phyloP scores from a whole-genome alignment of 2,888 invertebrate genomes.

The Lepidocyrtinus sp. region DNA sequence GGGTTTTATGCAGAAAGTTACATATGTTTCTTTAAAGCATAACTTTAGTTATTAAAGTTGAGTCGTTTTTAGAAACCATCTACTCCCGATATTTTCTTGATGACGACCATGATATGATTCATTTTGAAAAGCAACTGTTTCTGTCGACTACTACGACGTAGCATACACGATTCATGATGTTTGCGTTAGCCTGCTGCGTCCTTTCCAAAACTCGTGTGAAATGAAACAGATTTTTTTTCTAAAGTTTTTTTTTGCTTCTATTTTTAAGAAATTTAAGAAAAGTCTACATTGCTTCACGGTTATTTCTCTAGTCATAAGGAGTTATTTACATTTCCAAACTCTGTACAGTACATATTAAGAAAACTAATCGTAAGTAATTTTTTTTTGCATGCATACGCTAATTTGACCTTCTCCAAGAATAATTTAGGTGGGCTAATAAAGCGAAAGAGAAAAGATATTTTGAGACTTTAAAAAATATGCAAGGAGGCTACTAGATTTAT shows the following conservation, averaged over 20 bases:
- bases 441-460: not conserved
- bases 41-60: not conserved
- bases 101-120: conserved; percentile 34
- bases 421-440: not conserved
- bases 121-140: not conserved
- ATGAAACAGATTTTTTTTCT: not conserved
- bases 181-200: not conserved
- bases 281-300: not conserved
- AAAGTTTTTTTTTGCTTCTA: not conserved
- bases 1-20: not conserved
- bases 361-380: not conserved
- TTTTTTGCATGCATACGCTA: not conserved
- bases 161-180: no score
- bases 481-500: not conserved
- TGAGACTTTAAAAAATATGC: not conserved
- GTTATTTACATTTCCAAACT: not conserved
- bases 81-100: conserved; percentile 1
- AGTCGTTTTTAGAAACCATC: conserved; percentile 10
- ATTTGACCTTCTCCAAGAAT: not conserved
- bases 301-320: not conserved
- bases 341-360: not conserved
- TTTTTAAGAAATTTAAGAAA: not conserved
- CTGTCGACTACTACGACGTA: no score
- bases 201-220: not conserved
- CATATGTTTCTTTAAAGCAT: no score